Conservation (phyloP, 2,888 invertebrate genomes). For the Phorcus lineatus region DNA sequence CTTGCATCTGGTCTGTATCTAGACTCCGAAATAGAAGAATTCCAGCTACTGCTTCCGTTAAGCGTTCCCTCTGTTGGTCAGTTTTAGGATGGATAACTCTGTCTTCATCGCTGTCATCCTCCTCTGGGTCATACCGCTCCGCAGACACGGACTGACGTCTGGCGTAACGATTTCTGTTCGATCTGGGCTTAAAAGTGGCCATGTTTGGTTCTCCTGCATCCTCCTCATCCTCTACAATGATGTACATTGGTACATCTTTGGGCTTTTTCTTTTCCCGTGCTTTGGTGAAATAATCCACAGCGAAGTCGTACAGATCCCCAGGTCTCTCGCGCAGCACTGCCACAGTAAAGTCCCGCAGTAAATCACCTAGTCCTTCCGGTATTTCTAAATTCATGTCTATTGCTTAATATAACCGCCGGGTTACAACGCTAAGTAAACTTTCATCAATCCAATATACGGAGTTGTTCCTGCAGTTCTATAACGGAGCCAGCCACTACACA, state of each 20-base stretch:
- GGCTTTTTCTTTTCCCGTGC: slow-evolving; percentile 67
- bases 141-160: slow-evolving; percentile 74
- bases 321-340: slow-evolving; percentile 74
- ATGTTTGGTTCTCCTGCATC: slow-evolving; percentile 73
- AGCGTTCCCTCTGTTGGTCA: slow-evolving; percentile 71
- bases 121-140: slow-evolving; percentile 74
- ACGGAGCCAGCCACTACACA: neutral
- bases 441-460: slow-evolving; percentile 14
- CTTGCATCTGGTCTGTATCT: slow-evolving; percentile 74
- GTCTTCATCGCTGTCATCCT: slow-evolving; percentile 70
- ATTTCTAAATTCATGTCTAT: slow-evolving; percentile 72
- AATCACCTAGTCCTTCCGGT: slow-evolving; percentile 74
- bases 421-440: slow-evolving; percentile 6
- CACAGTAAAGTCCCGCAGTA: slow-evolving; percentile 74
- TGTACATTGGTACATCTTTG: slow-evolving; percentile 74
- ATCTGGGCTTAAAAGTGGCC: slow-evolving; percentile 64
- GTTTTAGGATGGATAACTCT: slow-evolving; percentile 73
- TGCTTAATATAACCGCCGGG: neutral
- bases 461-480: neutral
- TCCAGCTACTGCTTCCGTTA: slow-evolving; percentile 70
- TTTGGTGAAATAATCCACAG: slow-evolving; percentile 73
- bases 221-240: slow-evolving; percentile 73
- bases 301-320: slow-evolving; percentile 71
- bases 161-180: slow-evolving; percentile 65
- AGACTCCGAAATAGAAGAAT: slow-evolving; percentile 73